These are phyloP conservation scores for Leucoraja ocellata DNA, from an alignment of 2,797 vertebrate genomes.

Conservation along the genomic window DNA sequence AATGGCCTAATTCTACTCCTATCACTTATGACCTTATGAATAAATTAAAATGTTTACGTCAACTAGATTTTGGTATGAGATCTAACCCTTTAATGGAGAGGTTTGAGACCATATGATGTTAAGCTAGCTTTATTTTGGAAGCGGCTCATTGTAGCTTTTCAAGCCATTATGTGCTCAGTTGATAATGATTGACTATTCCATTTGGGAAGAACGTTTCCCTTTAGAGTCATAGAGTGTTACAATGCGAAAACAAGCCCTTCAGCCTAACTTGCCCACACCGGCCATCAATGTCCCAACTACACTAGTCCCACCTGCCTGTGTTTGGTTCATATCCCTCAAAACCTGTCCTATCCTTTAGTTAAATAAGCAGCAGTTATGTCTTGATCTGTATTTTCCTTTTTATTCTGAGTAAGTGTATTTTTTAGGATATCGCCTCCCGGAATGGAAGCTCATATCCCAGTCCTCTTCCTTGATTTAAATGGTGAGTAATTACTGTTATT, in stretches of 20 bases:
- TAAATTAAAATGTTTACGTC: not conserved
- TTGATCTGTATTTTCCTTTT: conserved; percentile 25
- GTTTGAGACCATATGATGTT: not conserved
- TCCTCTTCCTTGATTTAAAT: conserved; percentile 91
- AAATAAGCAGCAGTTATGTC: too few relatives aligned
- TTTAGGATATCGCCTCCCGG: conserved; percentile 79
- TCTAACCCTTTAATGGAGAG: not conserved
- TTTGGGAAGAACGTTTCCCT: not conserved
- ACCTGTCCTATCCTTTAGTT: not conserved
- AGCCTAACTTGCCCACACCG: too few relatives aligned
- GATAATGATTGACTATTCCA: not conserved
- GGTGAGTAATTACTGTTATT: conserved; percentile 60
- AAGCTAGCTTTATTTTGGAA: not conserved
- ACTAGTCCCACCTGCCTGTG: too few relatives aligned
- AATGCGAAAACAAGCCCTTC: too few relatives aligned
- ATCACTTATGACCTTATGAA: too few relatives aligned
- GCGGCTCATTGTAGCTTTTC: not conserved
- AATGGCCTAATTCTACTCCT: too few relatives aligned
- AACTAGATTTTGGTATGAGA: not conserved
- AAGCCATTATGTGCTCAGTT: not conserved
- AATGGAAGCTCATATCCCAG: conserved; percentile 92
- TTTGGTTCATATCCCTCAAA: too few relatives aligned
- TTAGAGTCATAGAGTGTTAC: not conserved
- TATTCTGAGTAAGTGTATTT: conserved; percentile 39
- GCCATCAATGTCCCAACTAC: too few relatives aligned